These are phyloP conservation scores for Aporophyla lueneburgensis DNA, from an alignment of 2,888 invertebrate species.

Conservation along the genomic window DNA sequence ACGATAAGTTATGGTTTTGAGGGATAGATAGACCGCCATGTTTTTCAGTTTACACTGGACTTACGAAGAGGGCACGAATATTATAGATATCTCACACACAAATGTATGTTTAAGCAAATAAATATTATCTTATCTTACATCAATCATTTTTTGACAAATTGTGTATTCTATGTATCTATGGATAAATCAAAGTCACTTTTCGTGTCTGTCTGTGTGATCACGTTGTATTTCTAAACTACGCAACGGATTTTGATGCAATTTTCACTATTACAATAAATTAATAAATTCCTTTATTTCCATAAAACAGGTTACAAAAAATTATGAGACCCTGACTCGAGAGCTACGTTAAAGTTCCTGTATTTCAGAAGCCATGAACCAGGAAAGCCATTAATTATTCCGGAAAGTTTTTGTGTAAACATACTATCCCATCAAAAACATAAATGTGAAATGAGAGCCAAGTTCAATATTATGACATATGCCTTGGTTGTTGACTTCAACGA, in stretches of 20 bases:
- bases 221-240: background rate
- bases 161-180: background rate
- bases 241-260: background rate
- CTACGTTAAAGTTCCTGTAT: too few species aligned
- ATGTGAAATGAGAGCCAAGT: too few species aligned
- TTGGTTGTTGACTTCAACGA: too few species aligned
- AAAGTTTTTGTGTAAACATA: background rate
- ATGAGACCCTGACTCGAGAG: too few species aligned
- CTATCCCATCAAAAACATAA: too few species aligned
- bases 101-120: too few species aligned
- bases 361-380: too few species aligned
- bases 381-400: background rate
- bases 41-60: background rate
- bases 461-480: too few species aligned
- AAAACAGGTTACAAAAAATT: too few species aligned
- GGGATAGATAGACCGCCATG: too few species aligned
- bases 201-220: background rate
- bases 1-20: background rate
- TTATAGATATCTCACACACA: background rate
- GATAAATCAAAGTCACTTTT: background rate
- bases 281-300: too few species aligned
- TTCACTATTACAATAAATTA: background rate
- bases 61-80: background rate
- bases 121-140: too few species aligned
- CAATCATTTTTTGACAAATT: background rate